Base-by-base conservation (phyloP, 1,140 invertebrate species). In the Drosophila prosaltans region DNA sequence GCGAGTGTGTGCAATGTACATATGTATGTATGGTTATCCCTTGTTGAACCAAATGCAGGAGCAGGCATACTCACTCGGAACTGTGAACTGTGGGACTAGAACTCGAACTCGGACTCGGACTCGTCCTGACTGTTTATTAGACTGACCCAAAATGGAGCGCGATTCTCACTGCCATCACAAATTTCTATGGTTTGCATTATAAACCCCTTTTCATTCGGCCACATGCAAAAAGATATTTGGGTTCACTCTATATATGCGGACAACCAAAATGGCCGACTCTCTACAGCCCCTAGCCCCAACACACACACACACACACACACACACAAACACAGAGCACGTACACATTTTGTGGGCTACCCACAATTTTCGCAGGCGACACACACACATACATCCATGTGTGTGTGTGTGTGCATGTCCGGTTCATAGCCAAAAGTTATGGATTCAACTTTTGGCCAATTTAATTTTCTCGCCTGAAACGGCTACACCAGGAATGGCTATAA, bases 381-480 rank as follows among this genome's bases (percentile, higher is more conserved):
- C 24, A 43, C 45, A n/a, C 39, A 28, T 28, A 28, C 30, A 28
- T 16, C 16, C 16, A 16, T 16, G 16, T 16, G 16, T 16, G 16
- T 16, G 16, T 51, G 57, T 28, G 28, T 39, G 77, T 75, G 74
- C 78, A 74, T 78, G 68, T 78, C 65, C 80, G 74, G 86, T 78
- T 85, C 74, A 90, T 90, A 90, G 86, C 86, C 86, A 90, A 90
- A 90, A 90, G 86, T 90, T 90, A 90, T 90, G 88, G 86, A 90
- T 90, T 91, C 88, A 90, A 90, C 88, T 90, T 90, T 90, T 90
- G 88, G 88, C 88, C 88, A 90, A 90, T 90, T 90, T 90, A 90
- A 90, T 90, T 90, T 90, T 90, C 88, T 90, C 88, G 88, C 88
- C 88, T 88, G 82, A 80, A 90, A 90, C 88, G 80, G 84, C 84